Evolutionary conservation across 2,797 vertebrate species (phyloP).

Genomic region (Poeciliopsis presidionis): DNA sequence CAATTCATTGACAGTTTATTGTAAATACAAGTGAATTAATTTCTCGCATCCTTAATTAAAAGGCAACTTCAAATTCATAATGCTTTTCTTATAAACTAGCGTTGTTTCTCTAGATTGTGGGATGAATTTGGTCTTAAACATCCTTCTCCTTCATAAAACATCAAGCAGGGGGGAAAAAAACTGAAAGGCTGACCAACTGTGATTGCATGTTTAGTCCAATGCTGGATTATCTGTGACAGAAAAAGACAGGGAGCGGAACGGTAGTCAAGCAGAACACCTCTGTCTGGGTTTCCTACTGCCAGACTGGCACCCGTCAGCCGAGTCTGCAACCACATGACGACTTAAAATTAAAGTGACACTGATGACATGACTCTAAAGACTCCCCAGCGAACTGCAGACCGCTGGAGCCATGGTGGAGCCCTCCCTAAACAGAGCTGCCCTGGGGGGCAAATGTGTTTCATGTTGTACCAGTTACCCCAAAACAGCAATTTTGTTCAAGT

Average conservation of each 20-base stretch:
- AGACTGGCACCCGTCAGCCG: slow-evolving; percentile 43
- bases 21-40: no score
- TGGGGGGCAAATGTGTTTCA: slow-evolving; percentile 48
- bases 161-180: neutral
- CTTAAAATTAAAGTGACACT: slow-evolving; percentile 64
- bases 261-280: slow-evolving; percentile 15
- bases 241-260: neutral
- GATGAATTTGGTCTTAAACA: neutral
- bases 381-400: slow-evolving; percentile 58
- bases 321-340: slow-evolving; percentile 49
- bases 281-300: slow-evolving; percentile 4
- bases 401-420: slow-evolving; percentile 67
- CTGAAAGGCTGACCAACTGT: neutral
- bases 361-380: slow-evolving; percentile 66
- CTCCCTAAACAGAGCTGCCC: slow-evolving; percentile 62
- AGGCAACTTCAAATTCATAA: neutral
- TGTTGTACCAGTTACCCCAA: slow-evolving; percentile 57
- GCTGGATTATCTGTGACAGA: slow-evolving; percentile 8
- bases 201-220: slow-evolving; percentile 7
- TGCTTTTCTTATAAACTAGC: neutral
- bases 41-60: no score
- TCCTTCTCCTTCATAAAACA: neutral
- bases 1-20: no score
- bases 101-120: neutral
- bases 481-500: slow-evolving; percentile 65